A percentile compares a stretch with the other conserved stretches of the same genome.
Evolutionary conservation across 2,888 invertebrate species (phyloP).

Genomic region (Cheilosia urbana): DNA sequence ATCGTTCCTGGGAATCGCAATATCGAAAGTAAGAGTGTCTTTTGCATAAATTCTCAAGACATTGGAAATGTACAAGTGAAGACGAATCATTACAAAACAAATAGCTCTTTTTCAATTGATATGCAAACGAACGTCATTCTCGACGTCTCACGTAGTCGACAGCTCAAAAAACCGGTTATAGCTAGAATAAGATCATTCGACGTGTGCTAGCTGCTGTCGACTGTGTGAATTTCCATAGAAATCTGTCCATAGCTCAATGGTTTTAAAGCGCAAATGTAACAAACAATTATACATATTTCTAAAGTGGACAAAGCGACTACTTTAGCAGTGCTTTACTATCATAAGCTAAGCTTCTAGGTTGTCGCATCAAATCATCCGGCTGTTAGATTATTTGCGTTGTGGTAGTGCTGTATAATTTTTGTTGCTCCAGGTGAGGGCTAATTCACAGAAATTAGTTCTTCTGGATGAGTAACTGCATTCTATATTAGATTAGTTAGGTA

Average conservation of each 20-base stretch:
- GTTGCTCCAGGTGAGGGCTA: too few species aligned
- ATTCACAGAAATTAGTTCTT: too few species aligned
- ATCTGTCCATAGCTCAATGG: background rate
- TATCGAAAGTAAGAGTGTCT: constrained; percentile 50
- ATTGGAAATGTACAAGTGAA: constrained; percentile 8
- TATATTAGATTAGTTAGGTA: too few species aligned
- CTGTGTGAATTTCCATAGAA: background rate
- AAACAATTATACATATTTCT: background rate
- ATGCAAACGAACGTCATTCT: constrained; percentile 20
- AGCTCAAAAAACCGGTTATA: background rate
- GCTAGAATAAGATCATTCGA: background rate
- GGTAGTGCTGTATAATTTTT: too few species aligned
- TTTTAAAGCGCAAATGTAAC: background rate
- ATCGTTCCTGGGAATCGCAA: constrained; percentile 17
- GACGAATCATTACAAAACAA: background rate
- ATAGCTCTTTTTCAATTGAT: constrained; percentile 6
- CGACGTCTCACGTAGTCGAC: background rate
- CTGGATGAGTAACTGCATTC: too few species aligned
- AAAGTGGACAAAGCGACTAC: background rate
- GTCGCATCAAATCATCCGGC: too few species aligned
- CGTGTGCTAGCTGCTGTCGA: background rate
- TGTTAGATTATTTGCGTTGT: too few species aligned
- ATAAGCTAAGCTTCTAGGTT: too few species aligned
- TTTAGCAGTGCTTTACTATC: too few species aligned
- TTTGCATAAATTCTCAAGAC: constrained; percentile 23